A percentile compares a stretch with the other conserved stretches of the same genome.
Conservation (phyloP, 2,113 vertebrate species). For the Xenus cinereus region DNA sequence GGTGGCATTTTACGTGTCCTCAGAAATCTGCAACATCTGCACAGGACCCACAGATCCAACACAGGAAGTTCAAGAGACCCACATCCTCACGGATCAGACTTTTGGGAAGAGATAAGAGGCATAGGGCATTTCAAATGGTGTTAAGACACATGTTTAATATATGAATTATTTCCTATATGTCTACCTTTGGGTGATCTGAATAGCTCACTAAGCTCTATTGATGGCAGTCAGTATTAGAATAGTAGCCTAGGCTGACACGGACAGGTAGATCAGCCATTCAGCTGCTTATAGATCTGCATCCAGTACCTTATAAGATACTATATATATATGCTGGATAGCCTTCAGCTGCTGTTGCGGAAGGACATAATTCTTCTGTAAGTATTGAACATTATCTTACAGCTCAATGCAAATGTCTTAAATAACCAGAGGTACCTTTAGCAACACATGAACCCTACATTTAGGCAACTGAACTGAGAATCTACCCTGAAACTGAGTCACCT, state of each 20-base stretch:
- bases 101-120: neutral
- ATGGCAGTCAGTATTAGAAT: neutral
- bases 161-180: neutral
- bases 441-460: neutral
- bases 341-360: neutral
- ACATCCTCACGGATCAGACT: neutral
- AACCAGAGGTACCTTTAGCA: neutral
- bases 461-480: neutral
- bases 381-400: neutral
- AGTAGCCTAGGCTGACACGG: neutral
- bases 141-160: neutral
- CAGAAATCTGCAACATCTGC: neutral
- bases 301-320: neutral
- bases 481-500: neutral
- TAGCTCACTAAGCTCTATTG: neutral
- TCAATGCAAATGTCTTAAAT: neutral
- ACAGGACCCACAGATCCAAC: accelerated
- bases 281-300: neutral
- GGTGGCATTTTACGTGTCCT: neutral
- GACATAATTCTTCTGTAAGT: neutral
- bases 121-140: accelerated
- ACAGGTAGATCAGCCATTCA: neutral
- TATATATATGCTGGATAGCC: neutral
- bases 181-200: neutral
- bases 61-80: neutral